Evolutionary conservation across 2,113 vertebrate species (phyloP).

Genomic region (Anolis carolinensis): DNA sequence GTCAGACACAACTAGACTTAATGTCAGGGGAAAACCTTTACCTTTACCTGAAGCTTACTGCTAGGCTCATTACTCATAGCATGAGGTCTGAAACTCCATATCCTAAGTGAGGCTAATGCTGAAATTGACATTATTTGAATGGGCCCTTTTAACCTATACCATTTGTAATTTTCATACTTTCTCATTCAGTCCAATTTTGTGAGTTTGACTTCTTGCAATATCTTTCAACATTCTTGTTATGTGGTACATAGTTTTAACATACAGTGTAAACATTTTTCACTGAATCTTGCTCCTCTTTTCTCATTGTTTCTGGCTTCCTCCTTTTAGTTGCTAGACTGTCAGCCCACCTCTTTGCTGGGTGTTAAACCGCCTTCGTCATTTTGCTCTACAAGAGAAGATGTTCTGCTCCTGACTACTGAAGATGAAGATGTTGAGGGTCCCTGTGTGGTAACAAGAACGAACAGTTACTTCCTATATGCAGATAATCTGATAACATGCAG

Average conservation of each 20-base stretch:
- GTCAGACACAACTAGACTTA: no score
- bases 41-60: no score
- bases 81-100: background rate
- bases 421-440: conserved; percentile 53
- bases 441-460: conserved; percentile 52
- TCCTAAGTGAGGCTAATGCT: background rate
- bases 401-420: conserved; percentile 60
- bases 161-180: background rate
- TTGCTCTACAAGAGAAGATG: conserved; percentile 74
- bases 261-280: background rate
- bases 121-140: background rate
- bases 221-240: background rate
- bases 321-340: conserved; percentile 4
- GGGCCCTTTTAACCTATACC: no score
- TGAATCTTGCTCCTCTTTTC: background rate
- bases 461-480: background rate
- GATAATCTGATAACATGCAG: background rate
- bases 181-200: background rate
- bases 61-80: background rate
- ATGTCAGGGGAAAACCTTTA: no score
- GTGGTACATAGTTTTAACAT: background rate
- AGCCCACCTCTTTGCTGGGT: conserved; percentile 88
- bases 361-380: conserved; percentile 76
- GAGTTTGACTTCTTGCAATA: background rate
- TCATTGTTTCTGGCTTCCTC: background rate